These are phyloP conservation scores for Pseudochirops cupreus DNA, from an alignment of 2,797 vertebrate genomes.

Conservation along the genomic window DNA sequence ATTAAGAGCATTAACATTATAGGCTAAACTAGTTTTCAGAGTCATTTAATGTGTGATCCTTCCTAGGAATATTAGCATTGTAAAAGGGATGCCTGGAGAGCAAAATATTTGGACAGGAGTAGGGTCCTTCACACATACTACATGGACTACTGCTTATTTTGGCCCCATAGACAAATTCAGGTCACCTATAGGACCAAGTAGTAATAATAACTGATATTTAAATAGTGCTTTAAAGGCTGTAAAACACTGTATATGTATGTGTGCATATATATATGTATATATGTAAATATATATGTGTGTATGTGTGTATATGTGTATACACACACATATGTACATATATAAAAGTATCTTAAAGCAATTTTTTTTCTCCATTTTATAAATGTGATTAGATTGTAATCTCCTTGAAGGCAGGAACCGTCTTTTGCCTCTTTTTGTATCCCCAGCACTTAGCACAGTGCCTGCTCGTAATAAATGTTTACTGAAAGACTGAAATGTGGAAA, in stretches of 20 bases:
- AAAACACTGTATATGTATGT: not conserved
- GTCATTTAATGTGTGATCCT: not conserved
- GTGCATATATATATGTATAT: not conserved
- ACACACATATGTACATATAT: too few species aligned
- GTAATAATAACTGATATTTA: not conserved
- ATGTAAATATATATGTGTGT: not conserved
- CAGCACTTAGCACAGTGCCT: not conserved
- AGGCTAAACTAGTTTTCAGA: not conserved
- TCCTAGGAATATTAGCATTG: not conserved
- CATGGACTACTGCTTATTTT: not conserved
- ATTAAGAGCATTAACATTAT: not conserved
- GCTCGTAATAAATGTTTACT: not conserved
- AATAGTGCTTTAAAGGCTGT: not conserved
- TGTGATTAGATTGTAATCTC: not conserved
- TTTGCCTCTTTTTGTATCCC: not conserved
- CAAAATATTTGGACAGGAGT: not conserved
- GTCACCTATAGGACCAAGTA: not conserved
- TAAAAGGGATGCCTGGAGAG: not conserved
- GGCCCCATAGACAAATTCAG: not conserved
- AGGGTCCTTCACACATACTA: not conserved
- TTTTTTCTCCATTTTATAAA: not conserved
- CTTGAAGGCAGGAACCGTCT: not conserved
- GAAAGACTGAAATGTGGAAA: not conserved
- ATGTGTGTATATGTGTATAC: not conserved
- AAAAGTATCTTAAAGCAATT: not conserved